Percentiles rank a stretch among this genome's conserved stretches.
Evolutionary conservation across 1,140 invertebrate species (phyloP).

Genomic region (Pseudoatta argentina): DNA sequence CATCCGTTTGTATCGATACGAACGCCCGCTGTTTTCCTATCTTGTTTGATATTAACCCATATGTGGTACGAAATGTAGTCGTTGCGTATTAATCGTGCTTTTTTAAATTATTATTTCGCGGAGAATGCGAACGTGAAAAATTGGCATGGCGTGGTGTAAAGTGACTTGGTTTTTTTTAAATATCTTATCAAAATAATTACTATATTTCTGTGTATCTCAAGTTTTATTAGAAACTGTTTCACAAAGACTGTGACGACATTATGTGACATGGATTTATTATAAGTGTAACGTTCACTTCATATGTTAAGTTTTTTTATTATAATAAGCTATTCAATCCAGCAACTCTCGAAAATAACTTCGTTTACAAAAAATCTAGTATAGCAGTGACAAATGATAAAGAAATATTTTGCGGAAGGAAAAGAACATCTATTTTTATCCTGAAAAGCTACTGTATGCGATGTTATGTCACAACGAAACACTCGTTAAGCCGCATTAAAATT

Average conservation of each 20-base stretch:
- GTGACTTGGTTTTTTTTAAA: background rate
- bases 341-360: background rate
- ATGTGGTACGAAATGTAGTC: slow-evolving; percentile 7
- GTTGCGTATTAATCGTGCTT: slow-evolving; percentile 30
- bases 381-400: background rate
- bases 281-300: background rate
- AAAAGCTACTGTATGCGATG: background rate
- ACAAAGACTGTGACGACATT: background rate
- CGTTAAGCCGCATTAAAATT: slow-evolving; percentile 59
- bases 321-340: background rate
- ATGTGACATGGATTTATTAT: background rate
- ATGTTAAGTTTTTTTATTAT: too few species aligned
- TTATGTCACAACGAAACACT: slow-evolving; percentile 20
- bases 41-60: slow-evolving; percentile 55
- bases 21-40: slow-evolving; percentile 4
- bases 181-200: background rate
- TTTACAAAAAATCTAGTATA: background rate
- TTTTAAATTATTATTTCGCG: background rate
- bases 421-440: background rate
- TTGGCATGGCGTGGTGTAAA: background rate
- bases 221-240: background rate
- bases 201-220: background rate
- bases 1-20: slow-evolving; percentile 26
- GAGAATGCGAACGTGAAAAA: background rate
- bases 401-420: background rate